phyloP scores from a whole-genome alignment of 2,888 invertebrate species.

The Cryptocheilus praepositus region DNA sequence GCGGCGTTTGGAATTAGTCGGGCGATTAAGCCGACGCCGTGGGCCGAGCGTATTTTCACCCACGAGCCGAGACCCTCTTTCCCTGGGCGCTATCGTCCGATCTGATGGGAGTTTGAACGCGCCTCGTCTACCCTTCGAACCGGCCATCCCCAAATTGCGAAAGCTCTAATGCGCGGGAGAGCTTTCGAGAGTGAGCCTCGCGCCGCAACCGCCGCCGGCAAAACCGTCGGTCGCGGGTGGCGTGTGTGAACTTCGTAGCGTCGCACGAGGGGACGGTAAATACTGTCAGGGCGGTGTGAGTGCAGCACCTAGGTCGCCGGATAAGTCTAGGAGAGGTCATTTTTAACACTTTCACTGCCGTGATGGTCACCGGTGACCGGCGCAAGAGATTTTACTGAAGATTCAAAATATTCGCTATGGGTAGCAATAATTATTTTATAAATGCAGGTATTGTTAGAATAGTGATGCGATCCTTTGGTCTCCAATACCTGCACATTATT shows the following conservation, averaged over 20 bases:
- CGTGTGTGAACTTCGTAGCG: slow-evolving; percentile 7
- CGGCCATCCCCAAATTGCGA: slow-evolving; percentile 48
- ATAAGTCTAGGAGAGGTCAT: too few relatives aligned
- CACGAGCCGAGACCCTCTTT: background rate
- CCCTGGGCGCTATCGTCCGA: slow-evolving; percentile 26
- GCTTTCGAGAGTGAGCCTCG: slow-evolving; percentile 36
- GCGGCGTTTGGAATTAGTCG: slow-evolving; percentile 49
- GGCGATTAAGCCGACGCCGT: slow-evolving; percentile 57
- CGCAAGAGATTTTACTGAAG: too few relatives aligned
- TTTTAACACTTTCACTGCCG: too few relatives aligned
- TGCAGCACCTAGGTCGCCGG: background rate
- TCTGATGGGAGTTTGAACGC: slow-evolving; percentile 58
- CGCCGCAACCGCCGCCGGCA: slow-evolving; percentile 36
- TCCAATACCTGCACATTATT: too few relatives aligned
- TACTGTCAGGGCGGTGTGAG: slow-evolving; percentile 23
- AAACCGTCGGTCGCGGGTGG: slow-evolving; percentile 22
- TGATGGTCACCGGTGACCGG: too few relatives aligned
- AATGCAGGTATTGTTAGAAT: too few relatives aligned
- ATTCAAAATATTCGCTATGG: too few relatives aligned
- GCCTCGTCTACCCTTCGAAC: slow-evolving; percentile 43
- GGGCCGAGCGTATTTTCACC: background rate
- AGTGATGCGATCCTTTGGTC: too few relatives aligned
- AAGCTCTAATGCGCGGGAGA: slow-evolving; percentile 47
- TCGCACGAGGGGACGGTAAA: slow-evolving; percentile 38
- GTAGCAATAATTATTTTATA: too few relatives aligned